Evolutionary conservation across 2,797 vertebrate species (phyloP).

Genomic region (Ceryle rudis): DNA sequence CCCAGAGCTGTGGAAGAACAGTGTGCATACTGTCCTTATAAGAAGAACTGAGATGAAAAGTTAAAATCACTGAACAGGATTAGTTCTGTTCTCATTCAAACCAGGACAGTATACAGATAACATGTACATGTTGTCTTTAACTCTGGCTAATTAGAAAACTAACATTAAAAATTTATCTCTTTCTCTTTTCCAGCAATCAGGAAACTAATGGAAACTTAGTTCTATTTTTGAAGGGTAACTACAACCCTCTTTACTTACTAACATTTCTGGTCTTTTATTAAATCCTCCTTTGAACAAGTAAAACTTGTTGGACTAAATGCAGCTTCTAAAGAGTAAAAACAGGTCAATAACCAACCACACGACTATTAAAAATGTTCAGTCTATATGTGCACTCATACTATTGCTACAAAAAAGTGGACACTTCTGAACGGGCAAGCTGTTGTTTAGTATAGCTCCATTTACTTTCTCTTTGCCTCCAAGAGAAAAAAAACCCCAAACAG

Average conservation of each 20-base stretch:
- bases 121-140: neutral
- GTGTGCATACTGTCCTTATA: no score
- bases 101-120: neutral
- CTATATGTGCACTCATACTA: neutral
- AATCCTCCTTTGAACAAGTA: neutral
- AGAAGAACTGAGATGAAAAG: no score
- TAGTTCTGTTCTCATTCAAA: no score
- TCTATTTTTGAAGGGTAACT: neutral
- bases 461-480: neutral
- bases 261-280: neutral
- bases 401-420: neutral
- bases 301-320: neutral
- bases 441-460: neutral
- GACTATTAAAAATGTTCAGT: neutral
- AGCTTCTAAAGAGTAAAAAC: neutral
- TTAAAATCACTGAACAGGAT: no score
- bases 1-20: neutral
- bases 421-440: neutral
- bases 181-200: neutral
- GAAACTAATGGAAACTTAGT: neutral
- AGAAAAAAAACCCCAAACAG: neutral
- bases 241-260: neutral
- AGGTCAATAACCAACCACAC: neutral
- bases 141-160: neutral
- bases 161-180: neutral